Percentiles rank a stretch among this genome's conserved stretches.
Evolutionary conservation across 2,888 invertebrate species (phyloP).

Genomic region (Congeria kusceri): DNA sequence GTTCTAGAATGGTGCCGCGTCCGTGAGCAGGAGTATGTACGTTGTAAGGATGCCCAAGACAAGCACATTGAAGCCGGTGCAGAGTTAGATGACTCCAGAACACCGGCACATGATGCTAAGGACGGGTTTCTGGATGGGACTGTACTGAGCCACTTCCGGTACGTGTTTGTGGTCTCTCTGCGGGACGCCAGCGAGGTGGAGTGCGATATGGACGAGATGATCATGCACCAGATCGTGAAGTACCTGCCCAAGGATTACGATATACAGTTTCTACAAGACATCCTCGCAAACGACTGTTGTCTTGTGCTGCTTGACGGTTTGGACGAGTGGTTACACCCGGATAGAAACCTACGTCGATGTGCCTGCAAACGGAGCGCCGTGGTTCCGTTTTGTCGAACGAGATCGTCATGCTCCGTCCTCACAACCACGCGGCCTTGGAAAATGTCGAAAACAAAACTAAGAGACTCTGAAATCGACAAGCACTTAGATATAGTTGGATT

Average conservation of each 20-base stretch:
- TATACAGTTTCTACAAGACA: not conserved
- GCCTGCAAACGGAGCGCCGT: not conserved
- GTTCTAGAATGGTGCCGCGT: not conserved
- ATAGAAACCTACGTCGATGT: not conserved
- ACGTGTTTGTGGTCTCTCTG: not conserved
- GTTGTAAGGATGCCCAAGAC: too few relatives aligned
- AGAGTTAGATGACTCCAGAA: not conserved
- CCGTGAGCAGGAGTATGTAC: too few relatives aligned
- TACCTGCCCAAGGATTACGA: not conserved
- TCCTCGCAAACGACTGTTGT: not conserved
- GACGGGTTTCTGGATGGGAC: not conserved
- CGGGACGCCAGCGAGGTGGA: constrained; percentile 2
- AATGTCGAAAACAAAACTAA: not conserved
- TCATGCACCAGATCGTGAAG: not conserved
- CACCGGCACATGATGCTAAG: not conserved
- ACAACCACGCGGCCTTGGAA: not conserved
- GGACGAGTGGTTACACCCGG: constrained; percentile 6
- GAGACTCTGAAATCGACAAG: constrained; percentile 2
- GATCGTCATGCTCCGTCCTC: not conserved
- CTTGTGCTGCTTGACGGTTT: constrained; percentile 1
- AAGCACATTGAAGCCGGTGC: not conserved
- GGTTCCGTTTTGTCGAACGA: not conserved
- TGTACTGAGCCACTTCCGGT: not conserved
- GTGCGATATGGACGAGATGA: constrained; percentile 1
- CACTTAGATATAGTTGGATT: not conserved